Evolutionary conservation across 1,140 invertebrate genomes (phyloP).

Genomic region (Brachionus rotundiformis): DNA sequence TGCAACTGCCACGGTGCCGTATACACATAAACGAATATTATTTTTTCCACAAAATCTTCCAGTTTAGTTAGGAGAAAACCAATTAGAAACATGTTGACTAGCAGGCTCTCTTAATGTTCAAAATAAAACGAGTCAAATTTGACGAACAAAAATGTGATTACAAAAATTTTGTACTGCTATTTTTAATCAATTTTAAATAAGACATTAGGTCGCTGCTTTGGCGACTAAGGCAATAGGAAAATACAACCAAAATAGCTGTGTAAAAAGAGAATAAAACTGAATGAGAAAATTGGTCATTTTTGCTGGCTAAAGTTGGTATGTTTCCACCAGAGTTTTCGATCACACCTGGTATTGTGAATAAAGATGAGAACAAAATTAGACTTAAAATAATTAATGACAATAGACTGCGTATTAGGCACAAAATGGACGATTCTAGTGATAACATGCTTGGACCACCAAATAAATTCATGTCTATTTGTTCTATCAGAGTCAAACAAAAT

Average conservation of each 20-base stretch:
- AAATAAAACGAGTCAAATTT: slow-evolving; percentile 73
- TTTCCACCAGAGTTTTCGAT: background rate
- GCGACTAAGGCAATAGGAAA: slow-evolving; percentile 7
- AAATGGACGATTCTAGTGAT: slow-evolving; percentile 79
- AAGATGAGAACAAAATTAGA: background rate
- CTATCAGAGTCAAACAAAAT: slow-evolving; percentile 87
- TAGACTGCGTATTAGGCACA: slow-evolving; percentile 78
- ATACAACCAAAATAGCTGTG: background rate
- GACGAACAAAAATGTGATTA: slow-evolving; percentile 88
- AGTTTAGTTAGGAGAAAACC: slow-evolving; percentile 72
- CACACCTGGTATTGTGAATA: background rate
- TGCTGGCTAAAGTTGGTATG: background rate
- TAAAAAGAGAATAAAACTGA: background rate
- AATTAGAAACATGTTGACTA: slow-evolving; percentile 88
- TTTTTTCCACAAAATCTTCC: slow-evolving; percentile 67
- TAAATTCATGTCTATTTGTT: slow-evolving; percentile 93
- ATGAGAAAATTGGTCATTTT: slow-evolving; percentile 38
- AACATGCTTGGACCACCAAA: slow-evolving; percentile 93
- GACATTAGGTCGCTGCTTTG: background rate
- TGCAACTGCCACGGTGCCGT: slow-evolving; percentile 99
- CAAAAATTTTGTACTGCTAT: slow-evolving; percentile 80
- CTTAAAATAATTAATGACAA: slow-evolving; percentile 77
- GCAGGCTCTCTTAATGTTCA: slow-evolving; percentile 77
- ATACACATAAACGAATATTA: slow-evolving; percentile 95
- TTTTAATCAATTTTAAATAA: background rate